Evolutionary conservation across 2,888 invertebrate species (phyloP).

Genomic region (Brachynemurus nebulosus): DNA sequence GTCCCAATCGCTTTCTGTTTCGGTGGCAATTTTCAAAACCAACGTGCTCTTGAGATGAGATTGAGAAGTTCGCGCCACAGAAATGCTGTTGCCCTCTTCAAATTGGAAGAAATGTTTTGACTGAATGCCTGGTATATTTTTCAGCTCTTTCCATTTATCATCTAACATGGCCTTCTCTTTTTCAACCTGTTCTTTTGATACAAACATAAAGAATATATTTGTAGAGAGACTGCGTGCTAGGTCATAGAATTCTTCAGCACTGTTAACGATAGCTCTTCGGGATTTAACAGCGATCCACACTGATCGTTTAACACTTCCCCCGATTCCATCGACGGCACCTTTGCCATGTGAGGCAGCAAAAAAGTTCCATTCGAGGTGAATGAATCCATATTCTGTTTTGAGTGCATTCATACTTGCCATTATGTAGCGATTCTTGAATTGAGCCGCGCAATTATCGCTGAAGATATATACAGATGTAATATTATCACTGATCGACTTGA

Average conservation of each 20-base stretch:
- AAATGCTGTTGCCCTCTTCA: too few species aligned
- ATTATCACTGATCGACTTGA: constrained; percentile 12
- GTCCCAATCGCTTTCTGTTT: constrained; percentile 8
- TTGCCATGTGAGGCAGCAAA: constrained; percentile 8
- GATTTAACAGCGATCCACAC: constrained; percentile 17
- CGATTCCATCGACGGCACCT: constrained; percentile 19
- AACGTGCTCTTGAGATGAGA: too few species aligned
- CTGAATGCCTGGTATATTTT: too few species aligned
- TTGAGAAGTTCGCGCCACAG: too few species aligned
- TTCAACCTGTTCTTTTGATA: constrained; percentile 16
- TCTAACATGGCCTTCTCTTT: too few species aligned
- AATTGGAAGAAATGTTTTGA: too few species aligned
- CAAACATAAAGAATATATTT: constrained; percentile 9
- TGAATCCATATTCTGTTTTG: constrained; percentile 15
- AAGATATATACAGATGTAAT: constrained; percentile 9
- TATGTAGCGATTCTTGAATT: constrained; percentile 17
- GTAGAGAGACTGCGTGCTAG: constrained; percentile 14
- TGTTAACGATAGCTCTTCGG: constrained; percentile 14
- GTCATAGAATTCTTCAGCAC: constrained; percentile 14
- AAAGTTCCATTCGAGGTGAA: constrained; percentile 18
- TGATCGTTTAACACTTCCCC: constrained; percentile 16
- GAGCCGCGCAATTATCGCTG: constrained; percentile 4
- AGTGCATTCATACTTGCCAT: constrained; percentile 17
- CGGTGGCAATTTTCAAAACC: constrained; percentile 2
- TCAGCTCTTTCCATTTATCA: too few species aligned